phyloP scores from a whole-genome alignment of 2,797 vertebrate genomes.

The Characodon lateralis region DNA sequence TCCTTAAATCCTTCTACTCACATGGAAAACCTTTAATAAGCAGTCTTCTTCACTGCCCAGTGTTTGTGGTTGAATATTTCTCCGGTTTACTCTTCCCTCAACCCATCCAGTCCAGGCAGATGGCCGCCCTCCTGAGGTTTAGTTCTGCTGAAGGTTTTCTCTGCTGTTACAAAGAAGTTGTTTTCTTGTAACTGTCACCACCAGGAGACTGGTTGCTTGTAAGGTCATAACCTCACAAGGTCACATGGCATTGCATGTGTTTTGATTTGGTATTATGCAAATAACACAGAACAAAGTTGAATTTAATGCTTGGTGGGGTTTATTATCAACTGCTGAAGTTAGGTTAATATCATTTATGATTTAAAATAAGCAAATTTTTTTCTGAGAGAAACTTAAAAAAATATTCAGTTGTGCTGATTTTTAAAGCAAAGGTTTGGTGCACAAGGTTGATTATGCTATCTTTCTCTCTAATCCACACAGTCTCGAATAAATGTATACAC shows the following conservation, averaged over 20 bases:
- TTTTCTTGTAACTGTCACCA: background rate
- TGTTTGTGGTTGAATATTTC: background rate
- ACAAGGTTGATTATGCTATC: background rate
- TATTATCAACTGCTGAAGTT: background rate
- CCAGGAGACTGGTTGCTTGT: background rate
- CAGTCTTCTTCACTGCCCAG: too few relatives aligned
- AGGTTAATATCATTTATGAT: background rate
- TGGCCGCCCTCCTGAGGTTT: background rate
- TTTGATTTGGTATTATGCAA: constrained; percentile 4
- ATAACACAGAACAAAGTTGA: background rate
- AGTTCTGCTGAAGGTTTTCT: background rate
- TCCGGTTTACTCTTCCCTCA: background rate
- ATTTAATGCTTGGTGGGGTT: background rate
- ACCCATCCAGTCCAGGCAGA: background rate
- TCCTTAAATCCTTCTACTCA: too few relatives aligned
- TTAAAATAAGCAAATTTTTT: background rate
- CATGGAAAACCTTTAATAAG: too few relatives aligned
- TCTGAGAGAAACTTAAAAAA: background rate
- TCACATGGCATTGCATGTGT: background rate
- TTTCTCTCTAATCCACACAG: background rate
- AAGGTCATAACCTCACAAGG: constrained; percentile 6
- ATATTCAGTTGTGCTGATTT: too few relatives aligned
- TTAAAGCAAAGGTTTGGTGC: background rate
- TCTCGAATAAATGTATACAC: too few relatives aligned
- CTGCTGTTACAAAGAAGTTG: background rate